These are phyloP conservation scores for Leptodactylus fallax DNA, from an alignment of 2,797 vertebrate genomes.

Conservation along the genomic window DNA sequence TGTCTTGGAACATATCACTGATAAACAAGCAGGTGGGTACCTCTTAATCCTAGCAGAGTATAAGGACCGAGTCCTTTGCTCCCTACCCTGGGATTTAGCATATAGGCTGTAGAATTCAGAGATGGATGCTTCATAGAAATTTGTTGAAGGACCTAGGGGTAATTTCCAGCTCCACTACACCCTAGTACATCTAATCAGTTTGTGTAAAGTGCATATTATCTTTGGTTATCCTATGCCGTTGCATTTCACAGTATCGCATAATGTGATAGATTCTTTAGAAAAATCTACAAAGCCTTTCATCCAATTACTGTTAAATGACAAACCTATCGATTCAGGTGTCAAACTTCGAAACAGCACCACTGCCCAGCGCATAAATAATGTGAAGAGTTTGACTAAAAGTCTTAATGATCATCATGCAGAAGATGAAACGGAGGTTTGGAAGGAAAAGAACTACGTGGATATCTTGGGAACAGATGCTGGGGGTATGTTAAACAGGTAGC, in stretches of 20 bases:
- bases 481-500: conserved; percentile 74
- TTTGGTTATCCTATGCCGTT: background rate
- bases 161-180: too few species aligned
- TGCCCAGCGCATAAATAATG: conserved; percentile 76
- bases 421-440: conserved; percentile 74
- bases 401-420: conserved; percentile 66
- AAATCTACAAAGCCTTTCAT: background rate
- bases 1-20: conserved; percentile 89
- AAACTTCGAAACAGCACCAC: conserved; percentile 71
- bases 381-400: conserved; percentile 77
- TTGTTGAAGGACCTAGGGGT: too few species aligned
- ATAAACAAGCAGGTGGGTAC: conserved; percentile 81
- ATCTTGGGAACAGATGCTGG: conserved; percentile 78
- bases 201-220: background rate
- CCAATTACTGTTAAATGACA: background rate
- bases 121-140: too few species aligned
- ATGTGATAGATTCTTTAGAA: background rate
- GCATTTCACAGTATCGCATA: too few species aligned
- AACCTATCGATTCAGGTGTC: conserved; percentile 70
- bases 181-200: too few species aligned
- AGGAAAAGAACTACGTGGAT: conserved; percentile 85
- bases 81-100: too few species aligned
- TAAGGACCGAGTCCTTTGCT: background rate
- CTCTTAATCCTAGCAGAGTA: background rate
- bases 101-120: too few species aligned